Conservation (phyloP, 2,113 vertebrate species). For the Xenopus tropicalis region DNA sequence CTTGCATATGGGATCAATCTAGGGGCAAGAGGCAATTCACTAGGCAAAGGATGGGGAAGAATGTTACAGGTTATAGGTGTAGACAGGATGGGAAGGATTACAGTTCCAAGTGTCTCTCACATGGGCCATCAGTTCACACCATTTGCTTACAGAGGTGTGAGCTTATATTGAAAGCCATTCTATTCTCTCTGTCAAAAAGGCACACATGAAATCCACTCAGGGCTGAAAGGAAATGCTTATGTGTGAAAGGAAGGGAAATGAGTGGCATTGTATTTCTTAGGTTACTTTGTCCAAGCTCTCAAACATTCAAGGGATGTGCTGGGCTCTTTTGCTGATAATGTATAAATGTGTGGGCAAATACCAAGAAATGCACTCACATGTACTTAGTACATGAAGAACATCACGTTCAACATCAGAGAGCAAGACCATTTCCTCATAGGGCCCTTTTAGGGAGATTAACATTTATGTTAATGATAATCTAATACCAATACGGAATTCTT, state of each 20-base stretch:
- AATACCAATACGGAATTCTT: too few relatives aligned
- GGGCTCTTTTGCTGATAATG: too few relatives aligned
- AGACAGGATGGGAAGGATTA: neutral
- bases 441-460: too few relatives aligned
- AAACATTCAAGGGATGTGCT: neutral
- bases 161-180: conserved; percentile 49
- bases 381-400: too few relatives aligned
- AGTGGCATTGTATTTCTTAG: neutral
- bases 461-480: too few relatives aligned
- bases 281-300: neutral
- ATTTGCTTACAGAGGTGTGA: conserved; percentile 43
- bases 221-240: neutral
- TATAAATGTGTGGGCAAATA: too few relatives aligned
- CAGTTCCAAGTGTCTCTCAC: conserved; percentile 6
- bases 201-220: neutral
- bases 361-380: too few relatives aligned
- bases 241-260: neutral
- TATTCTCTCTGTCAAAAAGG: neutral
- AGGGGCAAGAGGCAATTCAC: neutral
- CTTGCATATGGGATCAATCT: neutral
- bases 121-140: conserved; percentile 21
- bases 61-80: neutral
- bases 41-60: neutral
- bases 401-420: too few relatives aligned
- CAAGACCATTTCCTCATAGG: too few relatives aligned